Evolutionary conservation across 2,888 invertebrate species (phyloP).

Genomic region (Schizaphis graminum): DNA sequence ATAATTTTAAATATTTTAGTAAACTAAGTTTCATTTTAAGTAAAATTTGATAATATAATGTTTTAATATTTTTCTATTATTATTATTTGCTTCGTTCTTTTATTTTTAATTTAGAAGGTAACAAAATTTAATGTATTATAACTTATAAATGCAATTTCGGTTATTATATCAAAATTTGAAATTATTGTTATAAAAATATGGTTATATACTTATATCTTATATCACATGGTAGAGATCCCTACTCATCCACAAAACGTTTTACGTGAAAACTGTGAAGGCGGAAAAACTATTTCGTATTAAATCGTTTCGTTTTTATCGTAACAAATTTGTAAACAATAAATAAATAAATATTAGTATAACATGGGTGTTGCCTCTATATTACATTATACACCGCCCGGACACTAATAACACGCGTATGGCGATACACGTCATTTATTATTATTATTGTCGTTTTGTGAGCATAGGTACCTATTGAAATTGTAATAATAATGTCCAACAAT

Average conservation of each 20-base stretch:
- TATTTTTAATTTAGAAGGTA: too few relatives aligned
- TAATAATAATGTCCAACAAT: neutral
- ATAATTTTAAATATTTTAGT: too few relatives aligned
- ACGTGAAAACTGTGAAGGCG: neutral
- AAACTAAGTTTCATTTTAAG: too few relatives aligned
- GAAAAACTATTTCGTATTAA: neutral
- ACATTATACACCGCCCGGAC: neutral
- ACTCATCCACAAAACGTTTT: neutral
- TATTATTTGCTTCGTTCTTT: too few relatives aligned
- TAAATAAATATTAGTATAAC: neutral
- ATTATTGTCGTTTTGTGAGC: neutral
- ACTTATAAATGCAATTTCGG: too few relatives aligned
- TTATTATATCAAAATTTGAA: too few relatives aligned
- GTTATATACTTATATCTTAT: too few relatives aligned
- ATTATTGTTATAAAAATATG: too few relatives aligned
- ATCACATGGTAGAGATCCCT: too few relatives aligned
- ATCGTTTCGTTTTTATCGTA: neutral
- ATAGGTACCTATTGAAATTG: conserved; percentile 7
- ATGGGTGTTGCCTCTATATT: neutral
- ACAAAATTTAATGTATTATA: too few relatives aligned
- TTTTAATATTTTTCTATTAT: too few relatives aligned
- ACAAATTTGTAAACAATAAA: neutral
- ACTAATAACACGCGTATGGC: neutral
- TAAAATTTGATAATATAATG: too few relatives aligned
- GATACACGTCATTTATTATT: neutral